Evolutionary conservation across 2,113 vertebrate genomes (phyloP).

Genomic region (Petrocephalus microphthalmus): DNA sequence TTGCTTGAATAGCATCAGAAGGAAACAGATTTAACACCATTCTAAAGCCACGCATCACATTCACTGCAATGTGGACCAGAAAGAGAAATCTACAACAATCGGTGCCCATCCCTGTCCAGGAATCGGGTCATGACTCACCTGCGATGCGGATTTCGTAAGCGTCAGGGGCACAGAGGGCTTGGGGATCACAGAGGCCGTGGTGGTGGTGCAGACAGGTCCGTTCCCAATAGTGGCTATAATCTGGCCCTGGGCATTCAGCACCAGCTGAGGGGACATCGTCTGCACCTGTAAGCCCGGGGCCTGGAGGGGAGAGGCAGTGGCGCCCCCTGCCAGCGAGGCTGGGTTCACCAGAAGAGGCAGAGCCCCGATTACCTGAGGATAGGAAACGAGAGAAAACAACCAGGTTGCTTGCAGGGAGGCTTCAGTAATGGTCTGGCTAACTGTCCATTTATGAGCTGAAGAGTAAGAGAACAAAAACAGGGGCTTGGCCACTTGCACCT

Average conservation of each 20-base stretch:
- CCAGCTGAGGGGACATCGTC: slow-evolving; percentile 79
- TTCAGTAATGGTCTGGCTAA: background rate
- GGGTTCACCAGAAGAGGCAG: slow-evolving; percentile 82
- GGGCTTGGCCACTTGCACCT: slow-evolving; percentile 59
- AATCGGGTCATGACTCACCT: slow-evolving; percentile 41
- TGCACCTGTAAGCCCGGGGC: slow-evolving; percentile 81
- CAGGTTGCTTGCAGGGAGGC: no score
- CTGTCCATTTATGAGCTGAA: background rate
- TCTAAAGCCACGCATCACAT: background rate
- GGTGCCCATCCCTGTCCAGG: no score
- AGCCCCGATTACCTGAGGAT: slow-evolving; percentile 79
- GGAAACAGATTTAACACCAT: background rate
- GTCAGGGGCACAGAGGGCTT: slow-evolving; percentile 64
- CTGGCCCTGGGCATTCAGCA: slow-evolving; percentile 88
- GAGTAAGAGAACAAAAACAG: no score
- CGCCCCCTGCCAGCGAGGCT: slow-evolving; percentile 53
- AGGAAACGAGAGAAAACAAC: background rate
- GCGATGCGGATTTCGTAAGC: slow-evolving; percentile 57
- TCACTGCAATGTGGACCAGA: background rate
- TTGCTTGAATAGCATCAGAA: background rate
- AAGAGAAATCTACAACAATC: background rate
- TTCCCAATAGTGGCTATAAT: slow-evolving; percentile 83
- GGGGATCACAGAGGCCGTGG: slow-evolving; percentile 63
- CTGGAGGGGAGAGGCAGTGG: slow-evolving; percentile 58
- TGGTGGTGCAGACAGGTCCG: slow-evolving; percentile 56